Conservation (phyloP, 2,797 vertebrate genomes). For the Malurus splendens region DNA sequence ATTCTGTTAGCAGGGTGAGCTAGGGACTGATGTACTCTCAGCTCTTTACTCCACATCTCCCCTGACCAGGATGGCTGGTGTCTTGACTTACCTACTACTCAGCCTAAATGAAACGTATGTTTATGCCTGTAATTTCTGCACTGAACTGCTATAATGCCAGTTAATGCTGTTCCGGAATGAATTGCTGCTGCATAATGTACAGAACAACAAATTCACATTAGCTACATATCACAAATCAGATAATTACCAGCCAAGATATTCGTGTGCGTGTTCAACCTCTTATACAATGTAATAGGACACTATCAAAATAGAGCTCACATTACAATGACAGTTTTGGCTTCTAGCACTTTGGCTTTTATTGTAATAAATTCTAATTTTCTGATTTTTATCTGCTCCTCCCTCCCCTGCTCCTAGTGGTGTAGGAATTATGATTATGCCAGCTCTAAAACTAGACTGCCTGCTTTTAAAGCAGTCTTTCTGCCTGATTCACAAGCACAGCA, state of each 20-base stretch:
- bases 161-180: conserved; percentile 30
- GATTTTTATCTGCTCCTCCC: conserved; percentile 54
- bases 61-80: neutral
- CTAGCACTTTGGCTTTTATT: conserved; percentile 40
- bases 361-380: conserved; percentile 60
- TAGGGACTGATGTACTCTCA: neutral
- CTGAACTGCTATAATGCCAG: neutral
- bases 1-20: neutral
- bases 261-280: neutral
- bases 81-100: neutral
- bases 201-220: conserved; percentile 50
- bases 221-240: conserved; percentile 51
- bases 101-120: neutral
- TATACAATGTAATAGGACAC: conserved; percentile 7
- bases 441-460: conserved; percentile 11
- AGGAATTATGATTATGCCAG: conserved; percentile 28
- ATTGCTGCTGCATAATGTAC: conserved; percentile 25
- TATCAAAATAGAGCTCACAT: conserved; percentile 32
- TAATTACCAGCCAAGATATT: conserved; percentile 36
- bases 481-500: neutral
- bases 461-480: neutral
- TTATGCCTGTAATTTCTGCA: conserved; percentile 8
- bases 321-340: conserved; percentile 34
- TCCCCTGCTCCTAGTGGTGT: neutral
- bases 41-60: neutral